A percentile compares a stretch with the other conserved stretches of the same genome.
Conservation (phyloP, 2,797 vertebrate genomes). For the Sitta carolinensis region DNA sequence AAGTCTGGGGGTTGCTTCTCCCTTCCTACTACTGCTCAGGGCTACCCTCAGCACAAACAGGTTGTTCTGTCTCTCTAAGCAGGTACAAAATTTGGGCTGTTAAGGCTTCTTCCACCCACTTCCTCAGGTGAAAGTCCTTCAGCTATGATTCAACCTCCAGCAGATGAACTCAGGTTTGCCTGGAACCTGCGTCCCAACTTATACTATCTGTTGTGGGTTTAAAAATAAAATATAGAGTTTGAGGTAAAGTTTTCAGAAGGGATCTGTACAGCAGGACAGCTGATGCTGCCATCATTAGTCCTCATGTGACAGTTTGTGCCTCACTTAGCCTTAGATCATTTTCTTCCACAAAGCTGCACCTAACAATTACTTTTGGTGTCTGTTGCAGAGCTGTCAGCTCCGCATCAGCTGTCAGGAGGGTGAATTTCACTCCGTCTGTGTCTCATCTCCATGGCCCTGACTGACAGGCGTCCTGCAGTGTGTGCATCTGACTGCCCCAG, state of each 20-base stretch:
- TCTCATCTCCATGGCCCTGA: neutral
- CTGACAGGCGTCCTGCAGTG: slow-evolving; percentile 3
- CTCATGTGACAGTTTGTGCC: neutral
- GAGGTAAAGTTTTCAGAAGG: neutral
- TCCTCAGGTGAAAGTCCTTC: neutral
- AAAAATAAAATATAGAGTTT: neutral
- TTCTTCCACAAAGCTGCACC: slow-evolving; percentile 45
- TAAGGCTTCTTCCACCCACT: neutral
- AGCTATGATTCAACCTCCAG: neutral
- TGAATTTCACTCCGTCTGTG: slow-evolving; percentile 42
- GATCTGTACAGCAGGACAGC: neutral
- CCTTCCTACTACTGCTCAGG: neutral
- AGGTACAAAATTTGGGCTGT: neutral
- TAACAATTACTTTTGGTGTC: slow-evolving; percentile 55
- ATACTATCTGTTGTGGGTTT: neutral
- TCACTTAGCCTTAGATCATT: neutral
- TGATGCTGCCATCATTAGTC: neutral
- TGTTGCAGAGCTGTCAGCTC: slow-evolving; percentile 48
- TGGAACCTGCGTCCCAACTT: neutral
- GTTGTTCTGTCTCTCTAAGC: neutral
- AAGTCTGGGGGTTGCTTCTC: neutral
- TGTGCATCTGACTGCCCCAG: neutral
- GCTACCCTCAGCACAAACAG: neutral
- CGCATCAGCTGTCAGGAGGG: slow-evolving; percentile 24
- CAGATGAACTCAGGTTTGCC: neutral